Evolutionary conservation across 2,888 invertebrate genomes (phyloP).

Genomic region (Eilema griseolum): DNA sequence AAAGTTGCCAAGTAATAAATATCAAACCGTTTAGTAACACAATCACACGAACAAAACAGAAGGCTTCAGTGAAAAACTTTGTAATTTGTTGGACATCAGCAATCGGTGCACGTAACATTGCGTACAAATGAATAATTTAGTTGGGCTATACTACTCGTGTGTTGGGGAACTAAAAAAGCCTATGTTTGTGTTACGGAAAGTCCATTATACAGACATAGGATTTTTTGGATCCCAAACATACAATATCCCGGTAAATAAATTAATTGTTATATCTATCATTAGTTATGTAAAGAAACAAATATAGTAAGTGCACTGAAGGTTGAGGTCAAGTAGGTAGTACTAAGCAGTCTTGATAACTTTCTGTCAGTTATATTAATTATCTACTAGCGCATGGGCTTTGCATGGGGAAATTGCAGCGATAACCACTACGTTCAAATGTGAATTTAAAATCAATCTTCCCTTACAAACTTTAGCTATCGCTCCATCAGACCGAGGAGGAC

Average conservation of each 20-base stretch:
- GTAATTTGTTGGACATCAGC: constrained; percentile 14
- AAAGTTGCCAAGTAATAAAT: neutral
- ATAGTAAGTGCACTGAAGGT: too few relatives aligned
- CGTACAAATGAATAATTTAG: constrained; percentile 18
- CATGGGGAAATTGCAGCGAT: too few relatives aligned
- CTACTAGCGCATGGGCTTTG: too few relatives aligned
- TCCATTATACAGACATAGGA: too few relatives aligned
- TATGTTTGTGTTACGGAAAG: constrained; percentile 1
- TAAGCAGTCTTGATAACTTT: too few relatives aligned
- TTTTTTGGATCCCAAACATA: too few relatives aligned
- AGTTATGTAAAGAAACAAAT: neutral
- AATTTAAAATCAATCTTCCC: too few relatives aligned
- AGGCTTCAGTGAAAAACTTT: constrained; percentile 12
- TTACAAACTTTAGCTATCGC: too few relatives aligned
- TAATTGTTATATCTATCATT: neutral
- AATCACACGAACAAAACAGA: constrained; percentile 12
- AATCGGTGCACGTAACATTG: constrained; percentile 19
- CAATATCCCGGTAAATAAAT: neutral
- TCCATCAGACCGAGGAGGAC: too few relatives aligned
- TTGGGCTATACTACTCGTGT: constrained; percentile 14
- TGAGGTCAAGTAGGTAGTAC: too few relatives aligned
- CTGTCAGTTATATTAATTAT: too few relatives aligned
- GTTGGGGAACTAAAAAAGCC: neutral
- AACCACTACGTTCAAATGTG: too few relatives aligned
- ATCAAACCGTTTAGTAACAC: constrained; percentile 7